Conservation (phyloP, 1,140 invertebrate genomes). For the Heliconius himera region DNA sequence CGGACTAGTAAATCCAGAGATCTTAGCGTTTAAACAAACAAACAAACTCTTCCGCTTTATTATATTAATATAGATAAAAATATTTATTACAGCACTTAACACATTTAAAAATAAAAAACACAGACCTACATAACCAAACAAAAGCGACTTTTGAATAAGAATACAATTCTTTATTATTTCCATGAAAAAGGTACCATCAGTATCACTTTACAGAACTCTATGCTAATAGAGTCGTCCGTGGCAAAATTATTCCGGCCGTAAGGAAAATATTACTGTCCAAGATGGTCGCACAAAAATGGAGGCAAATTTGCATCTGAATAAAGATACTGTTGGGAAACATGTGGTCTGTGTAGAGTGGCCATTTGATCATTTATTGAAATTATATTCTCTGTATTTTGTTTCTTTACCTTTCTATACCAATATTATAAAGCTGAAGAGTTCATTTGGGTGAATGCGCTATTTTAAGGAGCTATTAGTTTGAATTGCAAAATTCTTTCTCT, state of each 20-base stretch:
- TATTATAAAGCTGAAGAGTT: too few relatives aligned
- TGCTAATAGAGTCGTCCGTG: conserved; percentile 25
- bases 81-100: too few relatives aligned
- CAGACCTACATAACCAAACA: neutral
- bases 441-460: too few relatives aligned
- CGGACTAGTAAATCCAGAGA: too few relatives aligned
- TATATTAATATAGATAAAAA: too few relatives aligned
- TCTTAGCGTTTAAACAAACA: too few relatives aligned
- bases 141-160: neutral
- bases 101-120: too few relatives aligned
- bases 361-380: neutral
- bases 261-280: conserved; percentile 33
- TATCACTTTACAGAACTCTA: conserved; percentile 19
- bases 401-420: too few relatives aligned
- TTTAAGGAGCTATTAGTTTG: too few relatives aligned
- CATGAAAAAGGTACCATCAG: neutral
- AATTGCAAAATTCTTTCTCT: too few relatives aligned
- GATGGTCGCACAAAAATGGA: conserved; percentile 29
- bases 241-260: conserved; percentile 30
- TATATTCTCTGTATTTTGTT: too few relatives aligned
- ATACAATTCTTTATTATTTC: conserved; percentile 15
- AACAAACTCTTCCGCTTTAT: too few relatives aligned
- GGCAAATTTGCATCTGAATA: conserved; percentile 38
- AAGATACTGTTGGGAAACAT: conserved; percentile 32
- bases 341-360: conserved; percentile 26